Percentiles rank a stretch among this genome's conserved stretches.
These are phyloP conservation scores for Nycticorax nycticorax DNA, from an alignment of 2,113 vertebrate genomes.

Conservation along the genomic window DNA sequence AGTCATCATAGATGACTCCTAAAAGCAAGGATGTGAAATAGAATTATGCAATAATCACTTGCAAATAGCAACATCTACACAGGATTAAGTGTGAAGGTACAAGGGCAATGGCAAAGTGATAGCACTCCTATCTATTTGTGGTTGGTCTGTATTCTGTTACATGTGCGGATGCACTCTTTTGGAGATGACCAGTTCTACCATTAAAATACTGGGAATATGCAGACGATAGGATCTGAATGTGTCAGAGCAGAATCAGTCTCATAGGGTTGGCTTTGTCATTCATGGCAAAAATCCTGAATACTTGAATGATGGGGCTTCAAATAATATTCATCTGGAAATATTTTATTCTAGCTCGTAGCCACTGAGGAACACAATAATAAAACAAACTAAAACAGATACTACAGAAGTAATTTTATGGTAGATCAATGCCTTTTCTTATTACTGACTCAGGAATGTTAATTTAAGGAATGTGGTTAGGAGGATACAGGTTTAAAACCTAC, in stretches of 20 bases:
- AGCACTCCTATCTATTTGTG: too few relatives aligned
- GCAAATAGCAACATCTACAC: neutral
- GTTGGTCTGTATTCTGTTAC: fast-evolving
- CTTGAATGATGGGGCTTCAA: neutral
- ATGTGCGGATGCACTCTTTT: fast-evolving
- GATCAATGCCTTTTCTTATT: neutral
- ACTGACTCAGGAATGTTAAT: neutral
- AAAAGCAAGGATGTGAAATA: neutral
- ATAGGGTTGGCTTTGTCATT: neutral
- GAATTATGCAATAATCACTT: constrained; percentile 3
- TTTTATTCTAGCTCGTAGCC: neutral
- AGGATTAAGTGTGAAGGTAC: neutral
- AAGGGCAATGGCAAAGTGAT: neutral
- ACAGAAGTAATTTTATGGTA: neutral
- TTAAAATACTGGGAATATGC: neutral
- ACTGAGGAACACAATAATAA: neutral
- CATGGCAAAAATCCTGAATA: neutral
- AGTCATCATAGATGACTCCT: neutral
- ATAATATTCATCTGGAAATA: neutral
- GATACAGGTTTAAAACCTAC: neutral
- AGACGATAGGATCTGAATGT: neutral
- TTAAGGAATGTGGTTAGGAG: neutral
- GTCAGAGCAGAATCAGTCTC: neutral
- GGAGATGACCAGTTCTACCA: neutral
- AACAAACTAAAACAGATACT: neutral